A percentile compares a stretch with the other conserved stretches of the same genome.
These are phyloP conservation scores for Triops longicaudatus DNA, from an alignment of 1,140 invertebrate species.

Conservation along the genomic window DNA sequence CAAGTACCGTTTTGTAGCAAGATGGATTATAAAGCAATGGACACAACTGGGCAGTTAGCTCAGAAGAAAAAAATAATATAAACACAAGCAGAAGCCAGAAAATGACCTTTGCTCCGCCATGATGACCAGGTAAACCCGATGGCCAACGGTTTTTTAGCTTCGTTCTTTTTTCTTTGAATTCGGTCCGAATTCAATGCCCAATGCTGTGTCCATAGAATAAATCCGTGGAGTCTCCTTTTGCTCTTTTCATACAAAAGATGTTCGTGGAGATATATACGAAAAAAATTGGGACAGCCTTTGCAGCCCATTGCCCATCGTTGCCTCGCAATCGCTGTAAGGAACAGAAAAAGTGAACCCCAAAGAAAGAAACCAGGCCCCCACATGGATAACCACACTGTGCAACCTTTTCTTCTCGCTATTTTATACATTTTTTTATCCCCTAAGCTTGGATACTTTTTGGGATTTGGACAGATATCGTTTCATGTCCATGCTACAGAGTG, in stretches of 20 bases:
- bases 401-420: constrained; percentile 12
- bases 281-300: constrained; percentile 6
- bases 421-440: constrained; percentile 12
- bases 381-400: constrained; percentile 2
- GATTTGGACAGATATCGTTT: constrained; percentile 12
- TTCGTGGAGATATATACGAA: not conserved
- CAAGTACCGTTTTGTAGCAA: too few species aligned
- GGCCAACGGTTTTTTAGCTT: constrained; percentile 3
- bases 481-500: not conserved
- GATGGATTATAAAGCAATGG: not conserved
- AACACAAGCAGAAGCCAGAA: not conserved
- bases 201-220: not conserved
- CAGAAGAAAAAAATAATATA: too few species aligned
- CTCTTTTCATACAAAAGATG: not conserved
- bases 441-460: constrained; percentile 3
- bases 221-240: not conserved
- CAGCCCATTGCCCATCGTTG: constrained; percentile 2
- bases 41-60: not conserved
- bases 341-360: not conserved
- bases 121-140: not conserved
- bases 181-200: not conserved
- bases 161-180: not conserved
- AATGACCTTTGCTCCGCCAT: not conserved
- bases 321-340: not conserved
- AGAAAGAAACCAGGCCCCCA: constrained; percentile 6